These are phyloP conservation scores for Fulica atra DNA, from an alignment of 2,113 vertebrate species.

Conservation along the genomic window DNA sequence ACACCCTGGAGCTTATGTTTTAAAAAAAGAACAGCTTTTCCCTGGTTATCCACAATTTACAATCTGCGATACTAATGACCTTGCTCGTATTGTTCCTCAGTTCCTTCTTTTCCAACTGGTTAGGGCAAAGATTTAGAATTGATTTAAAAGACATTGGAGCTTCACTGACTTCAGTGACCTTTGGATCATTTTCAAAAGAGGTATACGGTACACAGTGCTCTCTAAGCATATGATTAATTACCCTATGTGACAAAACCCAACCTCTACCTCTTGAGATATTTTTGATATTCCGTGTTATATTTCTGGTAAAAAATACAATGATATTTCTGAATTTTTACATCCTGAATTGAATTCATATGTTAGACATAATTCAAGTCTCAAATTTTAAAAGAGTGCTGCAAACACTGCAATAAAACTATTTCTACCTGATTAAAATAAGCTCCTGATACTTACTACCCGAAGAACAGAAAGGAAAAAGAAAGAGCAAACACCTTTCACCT, in stretches of 20 bases:
- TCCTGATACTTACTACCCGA: neutral
- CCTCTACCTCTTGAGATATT: neutral
- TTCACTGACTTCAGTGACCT: neutral
- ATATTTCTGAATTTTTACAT: neutral
- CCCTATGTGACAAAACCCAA: neutral
- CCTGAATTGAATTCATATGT: neutral
- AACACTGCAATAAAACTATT: neutral
- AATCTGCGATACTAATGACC: neutral
- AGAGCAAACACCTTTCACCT: neutral
- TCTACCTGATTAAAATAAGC: conserved; percentile 12
- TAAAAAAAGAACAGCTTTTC: neutral
- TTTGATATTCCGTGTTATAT: neutral
- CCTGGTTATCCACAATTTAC: neutral
- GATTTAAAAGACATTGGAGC: neutral
- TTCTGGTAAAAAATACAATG: neutral
- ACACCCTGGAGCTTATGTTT: neutral
- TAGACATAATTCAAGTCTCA: neutral
- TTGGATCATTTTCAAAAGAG: neutral
- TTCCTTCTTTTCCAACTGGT: neutral
- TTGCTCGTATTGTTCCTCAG: neutral
- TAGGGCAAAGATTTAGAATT: neutral
- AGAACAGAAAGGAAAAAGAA: conserved; percentile 3
- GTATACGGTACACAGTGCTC: accelerated
- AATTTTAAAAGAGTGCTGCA: neutral
- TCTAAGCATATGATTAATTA: neutral